phyloP scores from a whole-genome alignment of 2,888 invertebrate genomes.

The Oscheius sp. region DNA sequence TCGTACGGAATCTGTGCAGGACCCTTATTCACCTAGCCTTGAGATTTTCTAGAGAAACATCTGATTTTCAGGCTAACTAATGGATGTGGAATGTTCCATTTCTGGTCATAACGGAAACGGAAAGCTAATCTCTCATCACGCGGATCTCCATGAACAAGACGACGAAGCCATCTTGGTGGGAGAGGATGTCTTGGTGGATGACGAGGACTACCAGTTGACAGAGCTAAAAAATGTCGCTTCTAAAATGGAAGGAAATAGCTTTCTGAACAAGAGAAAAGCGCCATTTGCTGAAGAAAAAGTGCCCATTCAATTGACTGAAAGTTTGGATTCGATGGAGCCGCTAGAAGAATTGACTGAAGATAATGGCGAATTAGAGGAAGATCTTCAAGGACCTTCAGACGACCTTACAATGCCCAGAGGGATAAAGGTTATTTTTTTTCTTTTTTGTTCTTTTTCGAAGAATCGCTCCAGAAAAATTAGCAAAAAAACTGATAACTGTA shows the following conservation, averaged over 20 bases:
- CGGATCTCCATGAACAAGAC: not conserved
- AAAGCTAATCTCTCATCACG: conserved; percentile 5
- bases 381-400: not conserved
- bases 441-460: not conserved
- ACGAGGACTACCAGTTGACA: conserved; percentile 18
- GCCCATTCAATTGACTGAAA: not conserved
- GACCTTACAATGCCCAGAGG: too few species aligned
- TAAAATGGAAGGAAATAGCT: not conserved
- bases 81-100: conserved; percentile 14
- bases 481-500: too few species aligned
- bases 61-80: not conserved
- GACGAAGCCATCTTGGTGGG: not conserved
- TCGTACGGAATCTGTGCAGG: too few species aligned
- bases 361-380: not conserved
- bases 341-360: conserved; percentile 18
- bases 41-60: too few species aligned
- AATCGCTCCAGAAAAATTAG: not conserved
- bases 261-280: not conserved
- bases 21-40: too few species aligned
- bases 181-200: not conserved
- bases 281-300: not conserved
- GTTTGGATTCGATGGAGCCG: not conserved
- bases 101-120: not conserved
- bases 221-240: conserved; percentile 19
- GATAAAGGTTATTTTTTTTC: not conserved